These are phyloP conservation scores for Unio pictorum DNA, from an alignment of 2,888 invertebrate species.

Conservation along the genomic window DNA sequence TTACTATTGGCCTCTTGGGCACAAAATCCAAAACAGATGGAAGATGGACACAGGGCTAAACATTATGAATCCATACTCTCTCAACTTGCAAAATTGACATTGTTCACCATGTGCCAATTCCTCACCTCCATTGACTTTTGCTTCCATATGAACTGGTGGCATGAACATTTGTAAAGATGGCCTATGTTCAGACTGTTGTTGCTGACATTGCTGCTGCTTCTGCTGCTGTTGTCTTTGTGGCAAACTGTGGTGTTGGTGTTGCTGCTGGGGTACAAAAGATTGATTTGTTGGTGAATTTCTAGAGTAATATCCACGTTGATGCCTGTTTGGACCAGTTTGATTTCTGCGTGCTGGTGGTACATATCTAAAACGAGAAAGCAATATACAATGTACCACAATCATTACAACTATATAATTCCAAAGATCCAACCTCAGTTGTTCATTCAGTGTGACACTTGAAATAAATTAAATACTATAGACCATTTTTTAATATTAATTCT, in stretches of 20 bases:
- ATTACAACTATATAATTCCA: too few species aligned
- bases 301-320: slow-evolving; percentile 12
- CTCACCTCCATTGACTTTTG: slow-evolving; percentile 9
- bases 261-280: slow-evolving; percentile 5
- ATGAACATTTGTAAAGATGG: not conserved
- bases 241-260: slow-evolving; percentile 4
- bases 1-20: too few species aligned
- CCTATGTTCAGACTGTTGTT: not conserved
- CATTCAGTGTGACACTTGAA: too few species aligned
- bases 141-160: slow-evolving; percentile 7
- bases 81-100: not conserved
- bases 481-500: not conserved
- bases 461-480: too few species aligned
- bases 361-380: slow-evolving; percentile 35
- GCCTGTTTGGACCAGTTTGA: slow-evolving; percentile 14
- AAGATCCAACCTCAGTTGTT: too few species aligned
- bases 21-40: too few species aligned
- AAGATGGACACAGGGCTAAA: too few species aligned
- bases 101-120: not conserved
- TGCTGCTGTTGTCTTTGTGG: not conserved
- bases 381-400: not conserved
- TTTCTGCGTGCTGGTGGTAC: slow-evolving; percentile 44
- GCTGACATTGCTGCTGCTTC: slow-evolving; percentile 8
- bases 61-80: too few species aligned
- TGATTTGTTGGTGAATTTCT: not conserved